phyloP scores from a whole-genome alignment of 2,113 vertebrate species.

The Apteryx owenii region DNA sequence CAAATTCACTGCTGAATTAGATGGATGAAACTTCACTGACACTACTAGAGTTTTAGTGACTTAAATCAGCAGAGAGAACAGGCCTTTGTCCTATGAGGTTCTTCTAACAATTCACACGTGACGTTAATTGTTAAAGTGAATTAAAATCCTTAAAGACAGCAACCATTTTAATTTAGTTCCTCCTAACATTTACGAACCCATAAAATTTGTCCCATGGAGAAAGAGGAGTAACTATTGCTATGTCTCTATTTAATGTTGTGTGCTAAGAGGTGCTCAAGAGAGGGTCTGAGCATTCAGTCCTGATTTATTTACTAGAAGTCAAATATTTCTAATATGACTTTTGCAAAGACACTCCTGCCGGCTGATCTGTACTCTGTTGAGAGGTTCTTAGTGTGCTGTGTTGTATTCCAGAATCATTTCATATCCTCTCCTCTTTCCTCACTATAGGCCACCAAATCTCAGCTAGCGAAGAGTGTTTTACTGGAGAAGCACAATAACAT shows the following conservation, averaged over 20 bases:
- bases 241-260: neutral
- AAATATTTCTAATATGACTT: neutral
- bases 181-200: neutral
- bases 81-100: neutral
- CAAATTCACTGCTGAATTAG: neutral
- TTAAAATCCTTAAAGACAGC: neutral
- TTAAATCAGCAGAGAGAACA: neutral
- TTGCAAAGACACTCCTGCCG: neutral
- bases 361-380: neutral
- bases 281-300: fast-evolving
- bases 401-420: neutral
- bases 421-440: neutral
- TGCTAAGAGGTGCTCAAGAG: neutral
- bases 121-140: neutral
- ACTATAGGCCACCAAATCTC: neutral
- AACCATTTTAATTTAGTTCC: neutral
- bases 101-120: neutral
- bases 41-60: neutral
- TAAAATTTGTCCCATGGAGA: neutral
- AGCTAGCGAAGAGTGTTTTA: neutral
- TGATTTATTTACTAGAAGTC: neutral
- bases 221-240: neutral
- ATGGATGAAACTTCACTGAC: neutral
- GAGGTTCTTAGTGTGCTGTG: neutral
- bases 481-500: neutral